A percentile compares a stretch with the other conserved stretches of the same genome.
Evolutionary conservation across 2,888 invertebrate genomes (phyloP).

Genomic region (Pheosia gnoma): DNA sequence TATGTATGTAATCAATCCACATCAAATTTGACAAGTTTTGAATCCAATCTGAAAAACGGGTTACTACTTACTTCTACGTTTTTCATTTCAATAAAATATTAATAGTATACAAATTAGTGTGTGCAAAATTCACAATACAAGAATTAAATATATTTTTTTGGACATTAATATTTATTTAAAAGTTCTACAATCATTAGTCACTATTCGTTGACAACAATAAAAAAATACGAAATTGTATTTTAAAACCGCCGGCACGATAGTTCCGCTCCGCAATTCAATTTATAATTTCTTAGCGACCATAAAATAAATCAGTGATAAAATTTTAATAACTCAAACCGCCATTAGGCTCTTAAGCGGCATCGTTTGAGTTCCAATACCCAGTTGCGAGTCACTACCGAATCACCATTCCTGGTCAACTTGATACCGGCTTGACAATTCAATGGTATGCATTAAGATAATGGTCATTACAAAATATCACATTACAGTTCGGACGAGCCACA

Average conservation of each 20-base stretch:
- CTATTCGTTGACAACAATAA: too few relatives aligned
- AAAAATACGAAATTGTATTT: too few relatives aligned
- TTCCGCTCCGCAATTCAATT: constrained; percentile 5
- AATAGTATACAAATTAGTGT: neutral
- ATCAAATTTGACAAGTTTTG: too few relatives aligned
- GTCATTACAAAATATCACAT: constrained; percentile 64
- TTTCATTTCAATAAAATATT: neutral
- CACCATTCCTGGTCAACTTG: constrained; percentile 53
- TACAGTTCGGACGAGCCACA: constrained; percentile 53
- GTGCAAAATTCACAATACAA: too few relatives aligned
- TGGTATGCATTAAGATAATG: constrained; percentile 61
- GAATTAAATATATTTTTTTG: too few relatives aligned
- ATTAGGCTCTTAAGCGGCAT: constrained; percentile 47
- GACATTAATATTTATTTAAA: too few relatives aligned
- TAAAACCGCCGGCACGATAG: neutral
- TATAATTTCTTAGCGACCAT: constrained; percentile 12
- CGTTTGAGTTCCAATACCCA: constrained; percentile 56
- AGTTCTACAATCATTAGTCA: too few relatives aligned
- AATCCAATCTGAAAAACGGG: too few relatives aligned
- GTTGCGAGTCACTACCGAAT: constrained; percentile 27
- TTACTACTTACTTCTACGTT: too few relatives aligned
- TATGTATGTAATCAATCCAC: too few relatives aligned
- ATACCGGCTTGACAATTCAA: constrained; percentile 69
- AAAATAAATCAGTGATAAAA: constrained; percentile 16
- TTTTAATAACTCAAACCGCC: constrained; percentile 37